phyloP scores from a whole-genome alignment of 2,113 vertebrate genomes.

The Bubo scandiacus region DNA sequence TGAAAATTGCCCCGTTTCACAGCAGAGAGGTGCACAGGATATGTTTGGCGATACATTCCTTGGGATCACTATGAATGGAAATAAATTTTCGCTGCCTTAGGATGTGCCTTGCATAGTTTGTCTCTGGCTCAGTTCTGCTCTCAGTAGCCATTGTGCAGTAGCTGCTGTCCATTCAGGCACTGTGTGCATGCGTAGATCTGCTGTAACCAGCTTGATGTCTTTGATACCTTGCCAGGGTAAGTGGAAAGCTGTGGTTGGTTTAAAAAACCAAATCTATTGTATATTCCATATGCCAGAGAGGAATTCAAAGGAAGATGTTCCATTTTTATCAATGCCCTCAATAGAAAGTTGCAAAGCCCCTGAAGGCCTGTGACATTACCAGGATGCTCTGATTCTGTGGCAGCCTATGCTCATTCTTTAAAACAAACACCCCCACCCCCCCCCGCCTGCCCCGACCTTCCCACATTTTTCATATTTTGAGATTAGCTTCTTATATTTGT shows the following conservation, averaged over 20 bases:
- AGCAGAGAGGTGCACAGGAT: neutral
- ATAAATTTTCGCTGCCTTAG: neutral
- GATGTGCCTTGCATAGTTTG: neutral
- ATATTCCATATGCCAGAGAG: neutral
- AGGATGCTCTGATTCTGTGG: neutral
- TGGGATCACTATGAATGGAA: neutral
- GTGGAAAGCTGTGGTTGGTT: neutral
- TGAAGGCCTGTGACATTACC: neutral
- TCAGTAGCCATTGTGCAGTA: rapidly evolving
- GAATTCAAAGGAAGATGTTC: neutral
- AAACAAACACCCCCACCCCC: neutral
- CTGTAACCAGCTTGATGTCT: neutral
- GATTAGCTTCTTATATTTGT: neutral
- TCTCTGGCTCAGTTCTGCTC: neutral
- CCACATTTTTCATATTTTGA: neutral
- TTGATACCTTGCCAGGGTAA: neutral
- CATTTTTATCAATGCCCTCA: neutral
- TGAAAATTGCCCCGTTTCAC: neutral
- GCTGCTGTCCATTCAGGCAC: neutral
- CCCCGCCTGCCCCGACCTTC: neutral
- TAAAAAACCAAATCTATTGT: neutral
- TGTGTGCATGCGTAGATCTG: rapidly evolving
- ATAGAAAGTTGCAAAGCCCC: neutral
- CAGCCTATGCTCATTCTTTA: neutral
- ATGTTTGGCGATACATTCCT: neutral